A percentile compares a stretch with the other conserved stretches of the same genome.
phyloP scores from a whole-genome alignment of 2,888 invertebrate species.

The Amphipyra berbera region DNA sequence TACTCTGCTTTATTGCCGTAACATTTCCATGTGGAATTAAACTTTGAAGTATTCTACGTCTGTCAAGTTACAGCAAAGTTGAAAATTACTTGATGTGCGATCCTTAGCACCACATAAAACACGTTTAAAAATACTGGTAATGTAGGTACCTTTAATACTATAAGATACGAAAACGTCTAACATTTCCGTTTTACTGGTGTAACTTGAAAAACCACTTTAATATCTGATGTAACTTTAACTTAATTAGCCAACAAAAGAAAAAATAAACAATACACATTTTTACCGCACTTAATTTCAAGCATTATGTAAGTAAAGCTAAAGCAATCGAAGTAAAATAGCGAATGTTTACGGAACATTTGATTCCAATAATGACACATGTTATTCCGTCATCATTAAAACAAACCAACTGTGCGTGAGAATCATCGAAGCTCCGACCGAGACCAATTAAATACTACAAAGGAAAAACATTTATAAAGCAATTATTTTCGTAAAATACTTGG shows the following conservation, averaged over 20 bases:
- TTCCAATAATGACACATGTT: constrained; percentile 13
- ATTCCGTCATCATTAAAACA: constrained; percentile 40
- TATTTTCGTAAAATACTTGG: constrained; percentile 16
- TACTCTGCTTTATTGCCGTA: constrained; percentile 23
- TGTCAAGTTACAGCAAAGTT: neutral
- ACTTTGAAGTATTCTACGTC: constrained; percentile 8
- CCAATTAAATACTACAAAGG: constrained; percentile 13
- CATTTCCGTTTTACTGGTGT: constrained; percentile 29
- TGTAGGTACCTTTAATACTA: neutral
- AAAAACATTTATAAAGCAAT: constrained; percentile 16
- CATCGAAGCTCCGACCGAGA: constrained; percentile 6
- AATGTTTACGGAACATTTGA: constrained; percentile 33
- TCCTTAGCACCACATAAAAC: neutral
- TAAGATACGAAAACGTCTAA: constrained; percentile 10
- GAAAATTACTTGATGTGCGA: neutral
- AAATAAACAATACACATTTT: constrained; percentile 3
- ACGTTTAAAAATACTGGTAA: neutral
- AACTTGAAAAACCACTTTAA: constrained; percentile 37
- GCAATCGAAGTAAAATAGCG: constrained; percentile 11
- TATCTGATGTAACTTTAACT: constrained; percentile 32
- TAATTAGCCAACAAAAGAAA: constrained; percentile 33
- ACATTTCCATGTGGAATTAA: constrained; percentile 7
- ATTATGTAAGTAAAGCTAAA: constrained; percentile 7
- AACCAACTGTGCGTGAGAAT: constrained; percentile 15
- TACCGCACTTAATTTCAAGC: constrained; percentile 13